These are phyloP conservation scores for Lasioglossum villosulum DNA, from an alignment of 2,888 invertebrate genomes.

Conservation along the genomic window DNA sequence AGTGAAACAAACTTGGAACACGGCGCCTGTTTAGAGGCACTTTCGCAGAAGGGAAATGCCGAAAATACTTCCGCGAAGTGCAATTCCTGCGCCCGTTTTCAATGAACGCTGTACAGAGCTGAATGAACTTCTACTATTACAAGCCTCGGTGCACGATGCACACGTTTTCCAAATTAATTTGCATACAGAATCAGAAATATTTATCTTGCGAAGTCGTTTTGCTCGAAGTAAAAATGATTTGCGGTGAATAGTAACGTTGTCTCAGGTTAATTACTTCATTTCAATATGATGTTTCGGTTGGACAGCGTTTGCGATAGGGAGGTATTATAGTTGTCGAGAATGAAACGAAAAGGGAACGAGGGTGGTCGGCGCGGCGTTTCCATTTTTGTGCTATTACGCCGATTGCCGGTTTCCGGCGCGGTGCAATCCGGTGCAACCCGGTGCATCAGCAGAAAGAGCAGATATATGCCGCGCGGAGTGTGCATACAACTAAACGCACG, in stretches of 20 bases:
- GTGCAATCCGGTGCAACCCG: not conserved
- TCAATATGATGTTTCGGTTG: not conserved
- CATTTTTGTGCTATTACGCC: constrained; percentile 23
- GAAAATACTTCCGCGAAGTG: constrained; percentile 6
- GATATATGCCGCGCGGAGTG: constrained; percentile 6
- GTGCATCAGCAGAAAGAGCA: constrained; percentile 26
- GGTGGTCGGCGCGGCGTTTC: not conserved
- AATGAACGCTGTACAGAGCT: not conserved
- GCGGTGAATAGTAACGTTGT: not conserved
- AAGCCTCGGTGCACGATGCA: not conserved
- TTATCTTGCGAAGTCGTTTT: not conserved
- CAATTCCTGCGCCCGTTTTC: not conserved
- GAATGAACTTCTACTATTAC: not conserved
- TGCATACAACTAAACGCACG: constrained; percentile 39
- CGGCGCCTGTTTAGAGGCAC: not conserved
- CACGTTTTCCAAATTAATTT: not conserved
- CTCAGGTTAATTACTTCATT: not conserved
- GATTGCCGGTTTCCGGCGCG: constrained; percentile 17
- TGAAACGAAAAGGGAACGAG: not conserved
- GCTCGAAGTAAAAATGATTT: not conserved
- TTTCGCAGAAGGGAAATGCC: not conserved
- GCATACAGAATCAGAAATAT: not conserved
- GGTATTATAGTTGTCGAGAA: not conserved
- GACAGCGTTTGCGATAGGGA: not conserved
- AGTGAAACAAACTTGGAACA: not conserved